phyloP scores from a whole-genome alignment of 2,888 invertebrate genomes.

The Gymnosoma rotundatum region DNA sequence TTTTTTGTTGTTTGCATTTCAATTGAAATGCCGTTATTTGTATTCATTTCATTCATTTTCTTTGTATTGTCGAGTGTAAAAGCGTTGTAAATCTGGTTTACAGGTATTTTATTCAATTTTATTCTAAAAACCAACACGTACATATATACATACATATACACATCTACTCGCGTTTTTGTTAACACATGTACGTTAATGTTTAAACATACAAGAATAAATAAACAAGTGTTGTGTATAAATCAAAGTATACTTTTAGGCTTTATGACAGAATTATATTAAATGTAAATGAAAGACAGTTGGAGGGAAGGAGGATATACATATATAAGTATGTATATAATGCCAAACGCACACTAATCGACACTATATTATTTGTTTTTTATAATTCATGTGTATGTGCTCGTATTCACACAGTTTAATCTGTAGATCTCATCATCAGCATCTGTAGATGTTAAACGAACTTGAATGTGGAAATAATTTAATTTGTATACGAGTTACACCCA shows the following conservation, averaged over 20 bases:
- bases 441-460: conserved; percentile 56
- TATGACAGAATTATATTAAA: conserved; percentile 44
- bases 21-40: conserved; percentile 58
- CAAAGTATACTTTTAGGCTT: conserved; percentile 64
- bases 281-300: background rate
- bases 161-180: background rate
- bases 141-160: background rate
- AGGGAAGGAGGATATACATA: background rate
- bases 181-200: background rate
- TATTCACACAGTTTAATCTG: conserved; percentile 42
- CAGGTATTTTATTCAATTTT: conserved; percentile 68
- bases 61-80: conserved; percentile 58
- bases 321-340: background rate
- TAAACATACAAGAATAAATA: conserved; percentile 25
- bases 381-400: conserved; percentile 24
- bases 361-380: conserved; percentile 31
- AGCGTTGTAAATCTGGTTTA: conserved; percentile 67
- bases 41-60: conserved; percentile 58
- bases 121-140: conserved; percentile 45
- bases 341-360: conserved; percentile 40
- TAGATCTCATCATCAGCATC: conserved; percentile 39
- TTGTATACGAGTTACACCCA: conserved; percentile 33
- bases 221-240: conserved; percentile 51
- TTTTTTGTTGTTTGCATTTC: conserved; percentile 55
- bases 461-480: conserved; percentile 64